Conservation (phyloP, 2,888 invertebrate genomes). For the Scaptodrosophila latifasciaeformis region DNA sequence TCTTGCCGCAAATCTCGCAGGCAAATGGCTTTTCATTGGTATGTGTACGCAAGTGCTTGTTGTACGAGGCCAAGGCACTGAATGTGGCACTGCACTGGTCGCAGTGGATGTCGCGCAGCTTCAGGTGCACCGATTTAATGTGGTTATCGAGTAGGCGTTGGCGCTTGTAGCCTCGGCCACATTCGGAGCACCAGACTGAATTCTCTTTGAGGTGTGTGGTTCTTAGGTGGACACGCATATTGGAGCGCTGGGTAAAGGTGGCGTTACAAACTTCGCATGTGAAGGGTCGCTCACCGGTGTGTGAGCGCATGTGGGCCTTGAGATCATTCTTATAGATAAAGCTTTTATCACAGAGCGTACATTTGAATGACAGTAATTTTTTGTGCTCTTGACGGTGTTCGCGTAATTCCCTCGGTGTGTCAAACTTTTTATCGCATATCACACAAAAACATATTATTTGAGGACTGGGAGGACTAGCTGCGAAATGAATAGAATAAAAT, state of each 20-base stretch:
- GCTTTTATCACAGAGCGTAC: not conserved
- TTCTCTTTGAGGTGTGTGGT: constrained; percentile 87
- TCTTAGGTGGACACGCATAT: constrained; percentile 86
- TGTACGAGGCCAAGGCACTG: constrained; percentile 88
- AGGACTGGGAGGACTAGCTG: too few relatives aligned
- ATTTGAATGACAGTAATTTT: too few relatives aligned
- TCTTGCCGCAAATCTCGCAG: constrained; percentile 89
- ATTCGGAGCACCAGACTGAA: constrained; percentile 80
- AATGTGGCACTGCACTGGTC: constrained; percentile 85
- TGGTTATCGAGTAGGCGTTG: constrained; percentile 85
- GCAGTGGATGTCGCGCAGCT: constrained; percentile 86
- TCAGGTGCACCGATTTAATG: constrained; percentile 86
- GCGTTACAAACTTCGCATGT: constrained; percentile 86
- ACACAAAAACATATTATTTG: too few relatives aligned
- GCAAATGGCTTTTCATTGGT: constrained; percentile 85
- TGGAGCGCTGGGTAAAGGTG: constrained; percentile 87
- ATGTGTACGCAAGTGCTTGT: constrained; percentile 84
- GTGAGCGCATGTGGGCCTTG: constrained; percentile 86
- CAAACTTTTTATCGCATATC: too few relatives aligned
- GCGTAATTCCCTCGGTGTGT: too few relatives aligned
- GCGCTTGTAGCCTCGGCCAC: constrained; percentile 83
- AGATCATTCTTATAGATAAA: constrained; percentile 78
- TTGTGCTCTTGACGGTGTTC: too few relatives aligned
- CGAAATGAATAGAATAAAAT: too few relatives aligned
- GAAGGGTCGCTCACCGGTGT: constrained; percentile 87